These are phyloP conservation scores for Atta cephalotes DNA, from an alignment of 1,140 invertebrate genomes.

Conservation along the genomic window DNA sequence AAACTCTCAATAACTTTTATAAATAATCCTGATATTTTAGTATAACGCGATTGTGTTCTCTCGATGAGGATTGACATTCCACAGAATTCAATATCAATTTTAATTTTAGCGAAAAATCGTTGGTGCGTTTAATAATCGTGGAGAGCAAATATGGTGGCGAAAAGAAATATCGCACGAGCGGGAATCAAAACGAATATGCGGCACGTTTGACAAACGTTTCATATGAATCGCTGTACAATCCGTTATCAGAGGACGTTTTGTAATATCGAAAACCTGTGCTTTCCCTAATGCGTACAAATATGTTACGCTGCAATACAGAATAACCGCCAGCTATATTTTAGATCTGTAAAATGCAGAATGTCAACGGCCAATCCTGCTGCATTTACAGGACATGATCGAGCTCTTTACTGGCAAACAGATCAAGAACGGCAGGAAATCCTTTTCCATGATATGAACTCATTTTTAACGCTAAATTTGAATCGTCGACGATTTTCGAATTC, in stretches of 20 bases:
- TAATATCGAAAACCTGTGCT: constrained; percentile 24
- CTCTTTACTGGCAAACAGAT: constrained; percentile 35
- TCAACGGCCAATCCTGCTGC: constrained; percentile 31
- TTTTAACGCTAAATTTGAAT: constrained; percentile 55
- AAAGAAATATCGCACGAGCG: constrained; percentile 47
- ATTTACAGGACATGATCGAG: constrained; percentile 17
- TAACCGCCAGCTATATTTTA: constrained; percentile 48
- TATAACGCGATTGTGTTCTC: not conserved
- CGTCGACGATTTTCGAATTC: constrained; percentile 29
- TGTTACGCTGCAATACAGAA: constrained; percentile 45
- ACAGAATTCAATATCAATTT: constrained; percentile 48
- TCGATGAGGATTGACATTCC: constrained; percentile 22
- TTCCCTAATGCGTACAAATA: constrained; percentile 46
- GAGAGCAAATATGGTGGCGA: constrained; percentile 41
- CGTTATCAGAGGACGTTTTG: constrained; percentile 55
- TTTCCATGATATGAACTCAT: constrained; percentile 28
- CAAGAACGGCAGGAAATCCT: constrained; percentile 28
- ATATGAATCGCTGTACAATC: constrained; percentile 50
- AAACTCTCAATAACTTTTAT: not conserved
- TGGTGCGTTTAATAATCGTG: constrained; percentile 51
- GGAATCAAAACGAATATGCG: constrained; percentile 54
- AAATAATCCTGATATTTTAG: not conserved
- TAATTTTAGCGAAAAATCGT: constrained; percentile 40
- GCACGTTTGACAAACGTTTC: constrained; percentile 54
- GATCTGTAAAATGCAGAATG: constrained; percentile 30